Evolutionary conservation across 1,140 invertebrate species (phyloP), one percentile per base, ranked within the genome.

Genomic region (Pogonomyrmex californicus): DNA sequence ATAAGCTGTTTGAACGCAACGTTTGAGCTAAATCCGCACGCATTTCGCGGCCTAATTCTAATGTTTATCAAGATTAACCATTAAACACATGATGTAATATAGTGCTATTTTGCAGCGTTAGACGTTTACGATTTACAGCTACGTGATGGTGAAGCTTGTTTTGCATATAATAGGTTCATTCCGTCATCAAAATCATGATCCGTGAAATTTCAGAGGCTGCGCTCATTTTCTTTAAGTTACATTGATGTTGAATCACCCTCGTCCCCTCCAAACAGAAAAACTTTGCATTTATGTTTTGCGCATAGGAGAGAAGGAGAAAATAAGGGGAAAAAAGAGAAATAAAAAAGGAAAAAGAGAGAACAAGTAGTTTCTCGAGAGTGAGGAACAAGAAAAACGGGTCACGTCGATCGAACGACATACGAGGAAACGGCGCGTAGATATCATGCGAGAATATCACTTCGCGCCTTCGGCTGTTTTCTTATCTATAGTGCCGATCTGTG

Each of bases 381-480:
- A 54, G 62, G 41, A 65, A 36, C 54, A 9, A 68, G 62, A 62
- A 79, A 68, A 77, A n/a, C 75, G 62, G 82, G 62, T 89, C 68
- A 75, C 51, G 56, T 86, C 87, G 75, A 88, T 75, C 47, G 38
- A 30, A 7, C 41, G 70, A 75, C 60, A 89, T 89, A 78, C 47
- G 44, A 75, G 47, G 62, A 86, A 88, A 86, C 49, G 6, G 36
- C 41, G 58, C 49, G 33, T 47, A 71, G 68, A 85, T 70, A 77
- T 71, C 86, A 54, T 38, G 68, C 71, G 76, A 86, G 75, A 89
- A 66, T 86, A 77, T 78, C 54, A n/a, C 33, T n/a, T 88, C 77
- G 14, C 62, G 87, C 76, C 87, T 65, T 41, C 77, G 83, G 87
- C 82, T 89, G 87, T 86, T 76, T 82, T 65, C 88, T 82, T 77